Evolutionary conservation across 2,113 vertebrate genomes (phyloP).

Genomic region (Psammodynastes pulverulentus): DNA sequence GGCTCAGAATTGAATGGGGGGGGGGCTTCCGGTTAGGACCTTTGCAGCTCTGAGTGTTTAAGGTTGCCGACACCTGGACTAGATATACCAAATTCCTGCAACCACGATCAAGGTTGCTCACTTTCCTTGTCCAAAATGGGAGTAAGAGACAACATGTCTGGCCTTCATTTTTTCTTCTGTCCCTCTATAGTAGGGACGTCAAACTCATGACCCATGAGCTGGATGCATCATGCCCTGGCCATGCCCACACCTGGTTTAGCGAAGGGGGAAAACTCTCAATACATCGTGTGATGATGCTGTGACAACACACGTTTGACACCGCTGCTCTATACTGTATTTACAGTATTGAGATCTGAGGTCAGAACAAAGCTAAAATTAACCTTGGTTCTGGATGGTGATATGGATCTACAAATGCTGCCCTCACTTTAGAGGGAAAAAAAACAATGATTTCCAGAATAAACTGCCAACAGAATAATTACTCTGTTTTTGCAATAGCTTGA

Average conservation of each 20-base stretch:
- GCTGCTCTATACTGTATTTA: too few species aligned
- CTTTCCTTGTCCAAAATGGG: background rate
- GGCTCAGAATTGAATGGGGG: too few species aligned
- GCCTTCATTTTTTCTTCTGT: background rate
- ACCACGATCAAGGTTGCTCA: background rate
- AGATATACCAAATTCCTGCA: too few species aligned
- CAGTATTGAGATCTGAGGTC: background rate
- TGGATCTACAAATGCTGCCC: background rate
- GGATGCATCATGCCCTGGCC: too few species aligned
- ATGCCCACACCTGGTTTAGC: too few species aligned
- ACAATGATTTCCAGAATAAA: background rate
- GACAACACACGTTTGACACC: too few species aligned
- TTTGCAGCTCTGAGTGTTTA: too few species aligned
- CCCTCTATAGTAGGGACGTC: background rate
- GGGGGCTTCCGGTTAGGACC: too few species aligned
- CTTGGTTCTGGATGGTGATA: background rate
- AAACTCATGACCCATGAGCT: too few species aligned
- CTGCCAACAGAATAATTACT: background rate
- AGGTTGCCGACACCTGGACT: too few species aligned
- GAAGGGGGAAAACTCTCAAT: too few species aligned
- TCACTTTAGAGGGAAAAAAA: background rate
- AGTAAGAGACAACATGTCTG: background rate
- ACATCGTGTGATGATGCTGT: too few species aligned
- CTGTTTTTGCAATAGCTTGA: background rate
- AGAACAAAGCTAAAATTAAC: background rate